Evolutionary conservation across 2,797 vertebrate genomes (phyloP).

Genomic region (Falco cherrug): DNA sequence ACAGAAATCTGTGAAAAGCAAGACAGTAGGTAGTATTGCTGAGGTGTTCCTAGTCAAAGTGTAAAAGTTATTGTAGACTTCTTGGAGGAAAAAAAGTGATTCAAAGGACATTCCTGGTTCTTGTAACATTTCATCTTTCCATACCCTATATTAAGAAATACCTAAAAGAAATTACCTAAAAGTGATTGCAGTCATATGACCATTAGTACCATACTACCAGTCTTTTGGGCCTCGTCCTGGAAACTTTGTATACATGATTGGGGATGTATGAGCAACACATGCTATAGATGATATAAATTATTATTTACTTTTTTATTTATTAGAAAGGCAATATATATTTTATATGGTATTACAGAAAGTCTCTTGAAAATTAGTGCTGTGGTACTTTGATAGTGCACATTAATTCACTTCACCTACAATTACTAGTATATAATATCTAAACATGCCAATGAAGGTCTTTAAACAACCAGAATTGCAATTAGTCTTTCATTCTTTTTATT

Average conservation of each 20-base stretch:
- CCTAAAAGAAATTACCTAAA: not conserved
- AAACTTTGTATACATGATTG: not conserved
- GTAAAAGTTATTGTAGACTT: not conserved
- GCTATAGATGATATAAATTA: not conserved
- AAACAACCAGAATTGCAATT: not conserved
- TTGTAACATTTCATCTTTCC: not conserved
- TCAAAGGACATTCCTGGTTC: not conserved
- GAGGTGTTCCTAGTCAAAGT: not conserved
- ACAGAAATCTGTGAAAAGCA: not conserved
- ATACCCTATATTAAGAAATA: not conserved
- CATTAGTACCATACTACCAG: not conserved
- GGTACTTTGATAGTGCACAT: not conserved
- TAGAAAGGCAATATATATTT: not conserved
- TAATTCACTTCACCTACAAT: not conserved
- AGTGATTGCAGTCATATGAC: rapidly evolving
- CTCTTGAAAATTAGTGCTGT: not conserved
- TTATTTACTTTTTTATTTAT: not conserved
- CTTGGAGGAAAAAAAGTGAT: not conserved
- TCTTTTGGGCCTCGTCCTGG: not conserved
- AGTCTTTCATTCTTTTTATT: not conserved
- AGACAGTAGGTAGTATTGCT: not conserved
- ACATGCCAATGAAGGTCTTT: not conserved
- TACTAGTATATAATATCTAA: not conserved
- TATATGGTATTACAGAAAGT: not conserved
- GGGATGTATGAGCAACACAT: not conserved